These are phyloP conservation scores for Drosophila nigrodunni DNA, from an alignment of 1,140 invertebrate genomes.

Conservation along the genomic window DNA sequence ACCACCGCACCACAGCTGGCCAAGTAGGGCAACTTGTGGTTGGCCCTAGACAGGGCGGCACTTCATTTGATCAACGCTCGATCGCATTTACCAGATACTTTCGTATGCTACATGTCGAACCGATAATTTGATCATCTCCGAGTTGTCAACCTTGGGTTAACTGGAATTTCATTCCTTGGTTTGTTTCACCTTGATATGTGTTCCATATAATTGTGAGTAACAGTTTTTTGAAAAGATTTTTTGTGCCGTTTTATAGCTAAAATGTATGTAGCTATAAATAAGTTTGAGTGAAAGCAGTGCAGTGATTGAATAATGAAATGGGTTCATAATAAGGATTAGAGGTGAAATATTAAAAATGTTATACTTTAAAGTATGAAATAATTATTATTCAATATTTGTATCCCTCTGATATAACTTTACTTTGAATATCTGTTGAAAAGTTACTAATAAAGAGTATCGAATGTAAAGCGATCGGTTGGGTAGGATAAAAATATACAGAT, in stretches of 20 bases:
- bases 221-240: conserved; percentile 39
- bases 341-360: not conserved
- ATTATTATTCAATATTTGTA: no score
- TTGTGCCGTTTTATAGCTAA: no score
- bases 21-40: conserved; percentile 53
- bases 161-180: conserved; percentile 49
- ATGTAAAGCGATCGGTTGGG: no score
- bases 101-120: conserved; percentile 45
- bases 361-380: no score
- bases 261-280: conserved; percentile 13
- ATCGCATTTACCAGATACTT: conserved; percentile 55
- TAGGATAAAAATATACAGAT: no score
- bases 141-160: conserved; percentile 71
- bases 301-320: conserved; percentile 14
- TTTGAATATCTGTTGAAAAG: no score
- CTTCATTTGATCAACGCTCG: conserved; percentile 55
- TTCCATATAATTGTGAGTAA: conserved; percentile 49
- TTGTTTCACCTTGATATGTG: conserved; percentile 26
- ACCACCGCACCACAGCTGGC: conserved; percentile 11
- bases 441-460: no score
- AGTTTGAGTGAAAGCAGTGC: not conserved
- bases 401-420: no score
- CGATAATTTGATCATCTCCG: conserved; percentile 71
- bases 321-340: not conserved
- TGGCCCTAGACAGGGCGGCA: conserved; percentile 49